phyloP scores from a whole-genome alignment of 2,797 vertebrate species.

The Pangasius djambal region DNA sequence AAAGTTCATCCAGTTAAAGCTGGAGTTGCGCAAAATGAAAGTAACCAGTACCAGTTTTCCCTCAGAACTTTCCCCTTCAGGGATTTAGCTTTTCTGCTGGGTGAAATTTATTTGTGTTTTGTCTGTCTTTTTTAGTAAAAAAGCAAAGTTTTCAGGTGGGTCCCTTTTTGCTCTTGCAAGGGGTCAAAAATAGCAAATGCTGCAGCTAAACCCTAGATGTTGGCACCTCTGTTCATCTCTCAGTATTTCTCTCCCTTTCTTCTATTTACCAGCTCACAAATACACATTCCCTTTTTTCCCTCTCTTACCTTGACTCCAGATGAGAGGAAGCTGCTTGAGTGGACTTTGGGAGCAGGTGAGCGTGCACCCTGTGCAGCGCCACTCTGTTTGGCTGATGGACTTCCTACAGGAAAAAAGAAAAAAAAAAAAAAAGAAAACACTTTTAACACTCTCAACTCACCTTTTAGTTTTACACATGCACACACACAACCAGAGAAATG shows the following conservation, averaged over 20 bases:
- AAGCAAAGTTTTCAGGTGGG: not conserved
- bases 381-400: conserved; percentile 86
- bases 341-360: conserved; percentile 92
- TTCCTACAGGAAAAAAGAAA: conserved; percentile 73
- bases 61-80: not conserved
- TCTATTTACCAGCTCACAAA: not conserved
- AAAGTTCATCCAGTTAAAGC: not conserved
- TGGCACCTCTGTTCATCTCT: not conserved
- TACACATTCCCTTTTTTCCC: not conserved
- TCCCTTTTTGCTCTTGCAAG: not conserved
- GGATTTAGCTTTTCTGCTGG: not conserved
- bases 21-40: not conserved
- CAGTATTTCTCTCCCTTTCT: not conserved
- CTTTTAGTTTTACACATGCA: conserved; percentile 2
- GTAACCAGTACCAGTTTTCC: not conserved
- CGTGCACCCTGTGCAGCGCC: conserved; percentile 80
- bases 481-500: not conserved
- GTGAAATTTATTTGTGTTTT: not conserved
- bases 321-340: conserved; percentile 87
- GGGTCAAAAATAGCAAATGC: not conserved
- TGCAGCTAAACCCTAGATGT: not conserved
- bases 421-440: not conserved
- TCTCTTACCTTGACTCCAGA: conserved; percentile 88
- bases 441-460: not conserved
- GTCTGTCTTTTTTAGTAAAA: not conserved